Evolutionary conservation across 1,140 invertebrate species (phyloP), one percentile per base, ranked within the genome.

Genomic region (Drosophila melanica): DNA sequence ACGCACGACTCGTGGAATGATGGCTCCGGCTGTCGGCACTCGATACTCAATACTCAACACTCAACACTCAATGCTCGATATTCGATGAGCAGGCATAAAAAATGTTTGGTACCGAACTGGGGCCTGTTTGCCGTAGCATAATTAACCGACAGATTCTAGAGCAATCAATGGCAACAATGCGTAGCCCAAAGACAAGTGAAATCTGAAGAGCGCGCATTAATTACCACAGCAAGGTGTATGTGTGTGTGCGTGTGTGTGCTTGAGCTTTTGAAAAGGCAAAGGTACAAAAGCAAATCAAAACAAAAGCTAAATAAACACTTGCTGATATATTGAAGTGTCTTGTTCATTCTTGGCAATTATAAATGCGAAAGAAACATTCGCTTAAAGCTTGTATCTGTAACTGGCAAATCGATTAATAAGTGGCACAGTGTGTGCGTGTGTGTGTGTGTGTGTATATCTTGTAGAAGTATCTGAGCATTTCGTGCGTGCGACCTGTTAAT

Each of bases 141-240:
- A 81, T 81, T 78, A 85, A 78, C 70, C 70, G 62, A 79, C 82
- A 87, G 81, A 87, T 86, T 86, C 81, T 86, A 82, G 82, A 87
- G 81, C 81, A 87, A 86, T 78, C 66, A 68, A 69, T 78, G 77
- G 64, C 47, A 69, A 39, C 30, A 69, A 50, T 50, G 65, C 69
- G 53, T 77, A 55, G 77, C 76, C 72, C 20, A 75, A 82, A 89
- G 84, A 87, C 79, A 87, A 89, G 79, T 84, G 84, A 86, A 86
- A 87, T 86, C 79, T 87, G 66, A 62, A 68, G 79, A 79, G 67
- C 18, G 54, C 45, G 71, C 74, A 87, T 81, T 87, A 86, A 86
- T 81, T 87, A 87, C 48, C 48, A 66, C 6, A 1, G 37, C 37
- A 41, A 67, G 30, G 37, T 42, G 51, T 53, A 20, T 27, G 23